Base-by-base conservation (phyloP, 1,140 invertebrate species). In the Drusus annulatus region DNA sequence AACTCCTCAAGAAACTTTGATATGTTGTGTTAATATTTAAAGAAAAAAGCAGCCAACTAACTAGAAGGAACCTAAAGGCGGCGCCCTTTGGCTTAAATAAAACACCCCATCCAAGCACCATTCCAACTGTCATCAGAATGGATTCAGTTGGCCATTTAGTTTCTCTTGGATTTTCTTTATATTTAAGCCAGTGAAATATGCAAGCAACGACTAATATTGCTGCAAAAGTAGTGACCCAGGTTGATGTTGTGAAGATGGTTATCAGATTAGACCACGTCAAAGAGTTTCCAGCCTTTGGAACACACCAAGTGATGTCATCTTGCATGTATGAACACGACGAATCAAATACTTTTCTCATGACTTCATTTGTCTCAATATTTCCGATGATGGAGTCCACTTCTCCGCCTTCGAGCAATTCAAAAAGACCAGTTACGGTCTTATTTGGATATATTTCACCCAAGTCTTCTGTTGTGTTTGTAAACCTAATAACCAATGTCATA, bases 251-350 rank as follows among this genome's bases (percentile, higher is more conserved):
- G 63, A 90, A 90, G 78, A 90, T 90, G 75, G 87, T 90, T 0
- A 90, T 84, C 5, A 90, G 80, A 83, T 89, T 90, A 58, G 87
- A 84, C 89, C 89, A 90, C 10, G 87, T 88, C 0, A 86, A 84
- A 0, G 87, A 87, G 81, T 85, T 84, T 28, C 81, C 84, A 2
- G 89, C 86, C 83, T 85, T 88, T 0, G 88, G 87, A 0, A 89
- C 85, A 71, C 89, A 90, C 87, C 89, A 89, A 0, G 89, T 90
- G 85, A 89, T 89, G 80, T 89, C 88, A 76, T 90, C 88, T 84
- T 90, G 89, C 15, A 87, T 88, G 79, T 89, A 90, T 68, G 87
- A 89, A 8, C 86, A 84, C 0, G 89, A 89, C 0, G 89, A 86
- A 83, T 89, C 83, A 62, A 90, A 90, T 85, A 86, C 88, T 77